Base-by-base conservation (phyloP, 1,140 invertebrate species). In the Adelges cooleyi region DNA sequence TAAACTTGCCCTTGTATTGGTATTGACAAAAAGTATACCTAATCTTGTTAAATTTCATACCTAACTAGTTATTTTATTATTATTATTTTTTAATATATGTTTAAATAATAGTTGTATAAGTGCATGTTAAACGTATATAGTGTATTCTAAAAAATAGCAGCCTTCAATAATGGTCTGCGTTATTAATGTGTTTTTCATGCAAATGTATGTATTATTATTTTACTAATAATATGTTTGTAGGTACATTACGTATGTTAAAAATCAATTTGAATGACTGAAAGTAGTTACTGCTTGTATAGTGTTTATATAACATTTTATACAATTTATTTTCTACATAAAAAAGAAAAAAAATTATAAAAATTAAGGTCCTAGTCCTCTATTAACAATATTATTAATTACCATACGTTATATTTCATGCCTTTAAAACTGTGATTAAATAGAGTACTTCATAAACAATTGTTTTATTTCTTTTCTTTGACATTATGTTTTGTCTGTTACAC, bases 321-420 rank as follows among this genome's bases (percentile, higher is more conserved):
- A 62, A 48, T 62, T 62, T 62, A 62, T 62, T 62, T 62, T 62
- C 56, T 62, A 62, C n/a, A 18, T 46, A 48, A 62, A 59, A 46
- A 33, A 25, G 27, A 42, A 59, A 59, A 46, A 59, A 29, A 46
- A 27, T 18, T 46, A 42, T 46, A 44, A 62, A 59, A 62, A 46
- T 5, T 46, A 48, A 46, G 17, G n/a, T 62, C 56, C 56, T 62
- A 62, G 56, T 62, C 56, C 56, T 33, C 25, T n/a, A n/a, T 5
- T 29, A 62, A 62, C 38, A 62, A 44, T 5, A 6, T 33, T 33
- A 33, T 11, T 44, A 44, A 59, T 62, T 62, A 62, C 56, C 42
- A 62, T 62, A 5, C 27, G 9, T 46, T n/a, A 40, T 56, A 42
- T 62, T 46, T 62, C 23, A 33, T 29, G 42, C 38, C 25, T 62